A percentile compares a stretch with the other conserved stretches of the same genome.
These are phyloP conservation scores for Pristionchus exspectatus DNA, from an alignment of 2,888 invertebrate species.

Conservation along the genomic window DNA sequence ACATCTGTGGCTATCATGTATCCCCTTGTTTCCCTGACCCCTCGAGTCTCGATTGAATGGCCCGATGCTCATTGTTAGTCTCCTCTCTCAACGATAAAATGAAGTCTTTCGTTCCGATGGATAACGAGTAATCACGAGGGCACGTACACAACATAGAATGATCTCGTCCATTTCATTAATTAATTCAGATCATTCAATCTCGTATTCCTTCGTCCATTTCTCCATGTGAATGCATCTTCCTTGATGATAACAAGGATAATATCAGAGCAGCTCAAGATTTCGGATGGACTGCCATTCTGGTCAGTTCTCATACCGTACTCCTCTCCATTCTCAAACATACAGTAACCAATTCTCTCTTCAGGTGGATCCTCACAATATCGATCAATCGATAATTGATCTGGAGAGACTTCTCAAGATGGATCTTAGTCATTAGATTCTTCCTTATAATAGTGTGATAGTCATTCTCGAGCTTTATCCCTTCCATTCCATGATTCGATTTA, in stretches of 20 bases:
- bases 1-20: neutral
- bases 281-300: conserved; percentile 50
- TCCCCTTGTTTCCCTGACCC: neutral
- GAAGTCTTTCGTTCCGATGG: neutral
- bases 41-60: neutral
- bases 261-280: conserved; percentile 5
- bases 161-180: neutral
- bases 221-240: conserved; percentile 50
- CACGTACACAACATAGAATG: neutral
- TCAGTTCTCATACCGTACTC: neutral
- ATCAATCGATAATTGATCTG: neutral
- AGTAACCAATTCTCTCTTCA: neutral
- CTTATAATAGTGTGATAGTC: neutral
- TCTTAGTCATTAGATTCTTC: neutral
- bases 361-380: conserved; percentile 26
- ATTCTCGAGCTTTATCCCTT: neutral
- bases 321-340: neutral
- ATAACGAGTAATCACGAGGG: neutral
- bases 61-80: conserved; percentile 25
- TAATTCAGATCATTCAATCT: conserved; percentile 44
- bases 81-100: neutral
- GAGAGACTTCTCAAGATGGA: neutral
- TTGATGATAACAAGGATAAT: conserved; percentile 45
- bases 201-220: conserved; percentile 20
- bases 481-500: conserved; percentile 25